Percentiles rank a stretch among this genome's conserved stretches.
These are phyloP conservation scores for Apamea monoglypha DNA, from an alignment of 2,888 invertebrate species.

Conservation along the genomic window DNA sequence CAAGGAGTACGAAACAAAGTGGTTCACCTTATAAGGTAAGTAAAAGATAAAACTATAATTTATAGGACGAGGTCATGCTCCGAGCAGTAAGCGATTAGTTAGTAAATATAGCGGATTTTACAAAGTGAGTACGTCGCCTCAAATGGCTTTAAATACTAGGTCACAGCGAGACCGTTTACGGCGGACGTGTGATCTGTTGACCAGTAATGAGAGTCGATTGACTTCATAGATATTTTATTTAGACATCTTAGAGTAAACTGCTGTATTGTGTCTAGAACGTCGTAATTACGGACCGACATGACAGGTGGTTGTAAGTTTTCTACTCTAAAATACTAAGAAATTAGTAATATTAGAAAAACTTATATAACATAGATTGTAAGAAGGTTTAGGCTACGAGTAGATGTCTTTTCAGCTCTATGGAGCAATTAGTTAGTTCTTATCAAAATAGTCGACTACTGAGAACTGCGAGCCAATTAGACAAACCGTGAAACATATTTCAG, in stretches of 20 bases:
- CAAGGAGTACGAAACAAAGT: constrained; percentile 52
- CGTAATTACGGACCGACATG: neutral
- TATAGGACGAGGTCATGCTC: constrained; percentile 64
- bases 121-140: constrained; percentile 52
- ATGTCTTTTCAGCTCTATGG: neutral
- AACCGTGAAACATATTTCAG: neutral
- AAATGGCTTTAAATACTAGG: constrained; percentile 54
- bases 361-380: neutral
- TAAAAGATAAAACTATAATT: constrained; percentile 69
- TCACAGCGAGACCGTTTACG: constrained; percentile 32
- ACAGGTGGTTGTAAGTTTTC: neutral
- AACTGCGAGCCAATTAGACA: neutral
- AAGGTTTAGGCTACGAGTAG: neutral
- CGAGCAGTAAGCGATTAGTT: constrained; percentile 59
- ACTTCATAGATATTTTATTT: constrained; percentile 14
- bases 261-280: neutral
- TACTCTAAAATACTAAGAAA: neutral
- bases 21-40: constrained; percentile 63
- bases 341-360: neutral
- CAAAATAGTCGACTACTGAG: neutral
- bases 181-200: constrained; percentile 34
- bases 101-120: constrained; percentile 61
- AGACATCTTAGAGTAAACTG: constrained; percentile 20
- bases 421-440: neutral
- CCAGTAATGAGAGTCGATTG: constrained; percentile 6